These are phyloP conservation scores for Chelonus formosanus DNA, from an alignment of 2,888 invertebrate species.

Conservation along the genomic window DNA sequence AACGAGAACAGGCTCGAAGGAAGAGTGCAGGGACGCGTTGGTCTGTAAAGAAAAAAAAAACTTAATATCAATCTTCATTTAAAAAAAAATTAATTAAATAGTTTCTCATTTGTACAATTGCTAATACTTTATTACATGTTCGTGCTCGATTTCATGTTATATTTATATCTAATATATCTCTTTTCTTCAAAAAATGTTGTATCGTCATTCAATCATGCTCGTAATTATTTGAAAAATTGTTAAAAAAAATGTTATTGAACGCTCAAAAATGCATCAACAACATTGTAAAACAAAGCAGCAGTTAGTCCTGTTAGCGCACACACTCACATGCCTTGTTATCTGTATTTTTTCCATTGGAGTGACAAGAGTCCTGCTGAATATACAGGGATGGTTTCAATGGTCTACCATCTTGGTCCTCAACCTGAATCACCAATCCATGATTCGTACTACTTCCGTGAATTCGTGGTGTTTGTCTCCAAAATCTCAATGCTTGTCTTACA, in stretches of 20 bases:
- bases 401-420: conserved; percentile 71
- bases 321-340: conserved; percentile 66
- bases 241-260: conserved; percentile 39
- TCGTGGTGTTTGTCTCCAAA: conserved; percentile 53
- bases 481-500: conserved; percentile 55
- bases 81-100: neutral
- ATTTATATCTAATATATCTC: too few species aligned
- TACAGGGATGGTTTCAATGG: conserved; percentile 66
- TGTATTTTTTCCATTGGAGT: conserved; percentile 45
- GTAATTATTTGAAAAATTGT: conserved; percentile 35
- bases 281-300: conserved; percentile 38
- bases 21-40: conserved; percentile 61
- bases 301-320: conserved; percentile 64
- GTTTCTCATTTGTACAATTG: too few species aligned
- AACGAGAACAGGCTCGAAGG: conserved; percentile 63
- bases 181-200: too few species aligned
- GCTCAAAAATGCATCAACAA: conserved; percentile 17
- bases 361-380: conserved; percentile 63
- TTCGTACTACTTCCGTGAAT: conserved; percentile 47
- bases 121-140: too few species aligned
- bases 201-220: too few species aligned
- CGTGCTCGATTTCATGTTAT: too few species aligned
- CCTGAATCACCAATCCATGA: conserved; percentile 68
- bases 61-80: neutral
- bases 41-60: conserved; percentile 47